Base-by-base conservation (phyloP, 2,797 vertebrate genomes). In the Chanos chanos region DNA sequence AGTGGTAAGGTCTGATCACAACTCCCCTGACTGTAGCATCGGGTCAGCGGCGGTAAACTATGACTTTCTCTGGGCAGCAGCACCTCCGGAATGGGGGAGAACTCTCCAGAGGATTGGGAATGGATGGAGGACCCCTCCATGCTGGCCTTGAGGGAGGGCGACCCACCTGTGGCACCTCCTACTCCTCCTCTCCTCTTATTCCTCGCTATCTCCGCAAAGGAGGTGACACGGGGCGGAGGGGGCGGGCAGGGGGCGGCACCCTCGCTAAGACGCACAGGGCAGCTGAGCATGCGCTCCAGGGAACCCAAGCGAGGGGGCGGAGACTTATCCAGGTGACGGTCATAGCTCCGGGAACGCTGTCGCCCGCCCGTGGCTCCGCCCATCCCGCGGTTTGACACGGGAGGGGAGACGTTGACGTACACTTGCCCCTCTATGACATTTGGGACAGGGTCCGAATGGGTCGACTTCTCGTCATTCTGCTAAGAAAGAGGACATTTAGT, bases 211-310 rank as follows among this genome's bases (percentile, higher is more conserved):
- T 99, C 95, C 0, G 95, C 93, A 0, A 99, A 99, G 7, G 96
- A 99, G 1, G 96, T 99, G 56, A 99, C 96, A 3, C 94, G 85
- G 0, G 86, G 91, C 0, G 91, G 89, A 0, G 91, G 81, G 7
- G 89, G 81, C 53, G 71, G 58, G 66, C 52, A 8, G 6, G 57
- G 69, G 24, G 70, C 37, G 7, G 89, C 75, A 28, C 89, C 85
- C 41, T 98, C 94, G 28, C 95, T 96, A 58, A 99, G 86, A 43
- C 93, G 91, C 10, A 97, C 87, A 0, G 95, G 96, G 74, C 96
- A 99, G 83, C 96, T 99, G 73, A 97, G 74, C 95, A 99, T 97
- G 37, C 94, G 92, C 76, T 99, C 96, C 78, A 96, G 76, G 0
- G 95, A 93, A 5, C 93, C 93, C 16, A 94, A 79, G 7, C 89